phyloP scores from a whole-genome alignment of 1,140 invertebrate species.

The Octopus bimaculoides region DNA sequence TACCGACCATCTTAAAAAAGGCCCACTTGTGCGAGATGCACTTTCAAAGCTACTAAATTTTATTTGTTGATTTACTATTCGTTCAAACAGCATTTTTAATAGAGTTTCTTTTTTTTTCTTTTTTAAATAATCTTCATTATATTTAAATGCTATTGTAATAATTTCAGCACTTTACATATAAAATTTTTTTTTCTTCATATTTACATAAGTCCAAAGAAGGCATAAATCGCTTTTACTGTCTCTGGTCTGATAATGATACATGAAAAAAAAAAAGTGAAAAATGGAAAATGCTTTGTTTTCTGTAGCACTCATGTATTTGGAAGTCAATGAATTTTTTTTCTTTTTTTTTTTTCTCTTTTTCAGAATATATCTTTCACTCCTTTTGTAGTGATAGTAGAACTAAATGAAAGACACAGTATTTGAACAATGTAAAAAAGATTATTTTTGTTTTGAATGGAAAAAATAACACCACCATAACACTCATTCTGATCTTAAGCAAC shows the following conservation, averaged over 20 bases:
- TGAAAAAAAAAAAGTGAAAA: neutral
- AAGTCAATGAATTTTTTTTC: constrained; percentile 1
- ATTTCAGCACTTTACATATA: constrained; percentile 8
- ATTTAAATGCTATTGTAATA: no score
- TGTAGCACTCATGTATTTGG: constrained; percentile 2
- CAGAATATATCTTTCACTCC: neutral
- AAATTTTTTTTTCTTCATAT: constrained; percentile 6
- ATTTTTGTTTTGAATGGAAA: neutral
- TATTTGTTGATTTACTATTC: no score
- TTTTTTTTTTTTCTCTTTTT: no score
- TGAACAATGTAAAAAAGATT: neutral
- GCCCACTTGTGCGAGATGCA: constrained; percentile 10
- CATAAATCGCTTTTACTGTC: neutral
- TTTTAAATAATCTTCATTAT: no score
- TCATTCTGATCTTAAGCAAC: constrained; percentile 7
- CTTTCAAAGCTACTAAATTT: constrained; percentile 6
- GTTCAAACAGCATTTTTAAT: no score
- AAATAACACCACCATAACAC: neutral
- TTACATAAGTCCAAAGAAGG: neutral
- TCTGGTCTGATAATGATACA: constrained; percentile 8
- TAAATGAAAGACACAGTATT: constrained; percentile 11
- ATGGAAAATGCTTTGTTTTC: neutral
- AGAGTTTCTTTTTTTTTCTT: no score
- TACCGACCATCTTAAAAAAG: neutral
- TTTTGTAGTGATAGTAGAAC: neutral